These are phyloP conservation scores for Pediacus dermestoides DNA, from an alignment of 2,888 invertebrate species.

Conservation along the genomic window DNA sequence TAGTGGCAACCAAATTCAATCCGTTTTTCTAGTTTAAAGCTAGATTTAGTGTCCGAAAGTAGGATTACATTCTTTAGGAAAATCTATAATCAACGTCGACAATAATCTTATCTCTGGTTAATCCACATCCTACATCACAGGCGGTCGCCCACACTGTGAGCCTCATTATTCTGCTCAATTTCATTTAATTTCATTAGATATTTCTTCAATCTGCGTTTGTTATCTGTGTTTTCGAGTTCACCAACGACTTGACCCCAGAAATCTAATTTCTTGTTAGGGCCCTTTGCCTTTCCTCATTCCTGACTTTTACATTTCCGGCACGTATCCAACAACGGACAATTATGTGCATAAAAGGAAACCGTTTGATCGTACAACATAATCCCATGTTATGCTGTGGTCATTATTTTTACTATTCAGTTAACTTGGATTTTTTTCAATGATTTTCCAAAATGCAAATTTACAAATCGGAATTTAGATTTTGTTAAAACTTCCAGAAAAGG, in stretches of 20 bases:
- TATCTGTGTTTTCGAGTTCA: conserved; percentile 26
- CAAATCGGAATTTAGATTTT: no score
- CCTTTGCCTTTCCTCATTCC: neutral
- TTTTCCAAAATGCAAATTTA: no score
- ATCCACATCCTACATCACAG: conserved; percentile 13
- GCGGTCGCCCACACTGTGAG: conserved; percentile 22
- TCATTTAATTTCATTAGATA: conserved; percentile 46
- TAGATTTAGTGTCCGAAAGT: conserved; percentile 2
- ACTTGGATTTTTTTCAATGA: no score
- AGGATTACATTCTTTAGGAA: conserved; percentile 23
- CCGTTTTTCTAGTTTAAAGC: conserved; percentile 1
- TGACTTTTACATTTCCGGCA: no score
- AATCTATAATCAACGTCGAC: conserved; percentile 26
- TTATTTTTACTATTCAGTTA: no score
- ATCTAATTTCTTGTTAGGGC: neutral
- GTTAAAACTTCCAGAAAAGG: no score
- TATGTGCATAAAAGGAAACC: no score
- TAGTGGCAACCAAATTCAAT: conserved; percentile 1
- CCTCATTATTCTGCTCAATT: conserved; percentile 43
- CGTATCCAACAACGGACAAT: no score
- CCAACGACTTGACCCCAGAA: conserved; percentile 1
- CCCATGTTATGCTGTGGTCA: no score
- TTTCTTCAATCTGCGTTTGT: conserved; percentile 41
- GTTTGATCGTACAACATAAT: no score
- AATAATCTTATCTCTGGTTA: conserved; percentile 22